phyloP scores from a whole-genome alignment of 2,888 invertebrate genomes.

The Junonia oenone region DNA sequence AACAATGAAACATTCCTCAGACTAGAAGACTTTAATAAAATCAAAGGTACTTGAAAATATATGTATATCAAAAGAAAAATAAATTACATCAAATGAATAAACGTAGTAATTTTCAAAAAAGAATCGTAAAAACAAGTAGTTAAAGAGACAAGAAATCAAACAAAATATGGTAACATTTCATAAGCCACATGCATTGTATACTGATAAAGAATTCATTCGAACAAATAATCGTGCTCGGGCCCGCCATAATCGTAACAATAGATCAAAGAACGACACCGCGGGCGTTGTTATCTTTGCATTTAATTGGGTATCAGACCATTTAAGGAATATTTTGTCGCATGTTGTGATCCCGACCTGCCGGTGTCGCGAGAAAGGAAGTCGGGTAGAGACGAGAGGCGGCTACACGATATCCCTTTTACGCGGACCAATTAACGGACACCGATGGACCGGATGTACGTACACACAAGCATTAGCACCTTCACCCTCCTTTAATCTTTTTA shows the following conservation, averaged over 20 bases:
- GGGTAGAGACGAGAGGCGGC: slow-evolving; percentile 47
- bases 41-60: too few species aligned
- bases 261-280: slow-evolving; percentile 44
- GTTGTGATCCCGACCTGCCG: slow-evolving; percentile 50
- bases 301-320: slow-evolving; percentile 51
- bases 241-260: slow-evolving; percentile 40
- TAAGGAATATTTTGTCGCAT: slow-evolving; percentile 44
- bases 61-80: too few species aligned
- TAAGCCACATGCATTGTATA: background rate
- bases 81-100: too few species aligned
- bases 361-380: slow-evolving; percentile 62
- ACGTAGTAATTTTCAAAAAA: too few species aligned
- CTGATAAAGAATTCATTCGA: slow-evolving; percentile 1
- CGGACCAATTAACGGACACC: slow-evolving; percentile 75
- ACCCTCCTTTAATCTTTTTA: slow-evolving; percentile 71
- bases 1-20: too few species aligned
- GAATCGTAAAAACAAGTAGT: too few species aligned
- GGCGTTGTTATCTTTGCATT: slow-evolving; percentile 42
- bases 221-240: slow-evolving; percentile 26
- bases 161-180: background rate
- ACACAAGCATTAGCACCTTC: slow-evolving; percentile 74
- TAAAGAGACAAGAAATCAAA: background rate
- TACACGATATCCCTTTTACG: slow-evolving; percentile 80
- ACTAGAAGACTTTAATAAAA: background rate
- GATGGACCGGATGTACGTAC: slow-evolving; percentile 71